Evolutionary conservation across 2,797 vertebrate genomes (phyloP).

Genomic region (Columba guinea): DNA sequence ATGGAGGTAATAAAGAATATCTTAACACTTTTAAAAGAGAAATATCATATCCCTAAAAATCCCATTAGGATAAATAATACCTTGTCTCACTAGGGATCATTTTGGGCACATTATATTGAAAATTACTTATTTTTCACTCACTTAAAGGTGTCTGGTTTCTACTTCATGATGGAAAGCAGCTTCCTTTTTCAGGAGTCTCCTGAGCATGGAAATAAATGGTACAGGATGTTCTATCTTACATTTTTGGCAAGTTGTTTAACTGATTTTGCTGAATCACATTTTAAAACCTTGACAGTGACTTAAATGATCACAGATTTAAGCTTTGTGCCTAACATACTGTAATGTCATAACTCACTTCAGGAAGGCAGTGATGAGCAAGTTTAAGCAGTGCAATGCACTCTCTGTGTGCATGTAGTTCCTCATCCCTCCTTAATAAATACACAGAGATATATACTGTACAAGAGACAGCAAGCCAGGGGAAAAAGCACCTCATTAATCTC

Average conservation of each 20-base stretch:
- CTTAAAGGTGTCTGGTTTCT: neutral
- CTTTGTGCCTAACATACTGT: slow-evolving; percentile 25
- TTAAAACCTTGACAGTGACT: slow-evolving; percentile 60
- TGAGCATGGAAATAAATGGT: slow-evolving; percentile 12
- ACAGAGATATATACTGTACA: slow-evolving; percentile 52
- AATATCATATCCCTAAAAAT: neutral
- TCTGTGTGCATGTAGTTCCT: slow-evolving; percentile 13
- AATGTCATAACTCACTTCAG: slow-evolving; percentile 44
- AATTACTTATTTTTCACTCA: slow-evolving; percentile 24
- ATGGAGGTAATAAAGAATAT: neutral
- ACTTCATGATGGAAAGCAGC: neutral
- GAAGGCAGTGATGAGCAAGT: slow-evolving; percentile 46
- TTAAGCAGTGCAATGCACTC: slow-evolving; percentile 11
- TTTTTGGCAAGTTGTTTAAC: slow-evolving; percentile 57
- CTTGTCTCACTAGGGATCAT: neutral
- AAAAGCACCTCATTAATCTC: slow-evolving; percentile 70
- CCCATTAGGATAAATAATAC: slow-evolving; percentile 19
- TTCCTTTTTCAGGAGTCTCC: slow-evolving; percentile 6
- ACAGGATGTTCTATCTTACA: neutral
- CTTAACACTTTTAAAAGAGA: slow-evolving; percentile 9
- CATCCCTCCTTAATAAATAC: slow-evolving; percentile 59
- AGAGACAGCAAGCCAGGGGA: slow-evolving; percentile 15
- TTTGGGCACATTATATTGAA: slow-evolving; percentile 4
- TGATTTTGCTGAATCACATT: slow-evolving; percentile 54
- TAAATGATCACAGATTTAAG: slow-evolving; percentile 63